phyloP scores from a whole-genome alignment of 2,888 invertebrate genomes.

The Ochropacha duplaris region DNA sequence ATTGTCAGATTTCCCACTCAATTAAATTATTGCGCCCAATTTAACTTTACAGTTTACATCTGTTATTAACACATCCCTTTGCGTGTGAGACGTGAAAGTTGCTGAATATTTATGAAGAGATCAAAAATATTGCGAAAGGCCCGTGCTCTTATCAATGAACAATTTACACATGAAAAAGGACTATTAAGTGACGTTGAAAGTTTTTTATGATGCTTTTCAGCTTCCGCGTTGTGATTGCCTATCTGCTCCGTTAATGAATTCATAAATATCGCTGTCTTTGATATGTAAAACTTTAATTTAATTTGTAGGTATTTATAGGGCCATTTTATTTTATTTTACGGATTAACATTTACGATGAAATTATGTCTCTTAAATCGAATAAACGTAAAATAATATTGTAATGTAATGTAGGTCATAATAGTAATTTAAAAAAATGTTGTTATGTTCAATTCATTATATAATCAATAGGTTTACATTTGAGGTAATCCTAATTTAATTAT shows the following conservation, averaged over 20 bases:
- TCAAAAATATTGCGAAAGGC: constrained; percentile 50
- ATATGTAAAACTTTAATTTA: constrained; percentile 41
- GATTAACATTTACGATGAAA: background rate
- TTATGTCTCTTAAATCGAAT: background rate
- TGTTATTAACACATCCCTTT: constrained; percentile 49
- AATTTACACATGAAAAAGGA: constrained; percentile 52
- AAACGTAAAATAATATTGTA: background rate
- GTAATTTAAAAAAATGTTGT: no score
- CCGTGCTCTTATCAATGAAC: constrained; percentile 49
- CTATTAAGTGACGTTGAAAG: constrained; percentile 62
- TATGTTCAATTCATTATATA: no score
- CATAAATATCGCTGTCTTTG: constrained; percentile 51
- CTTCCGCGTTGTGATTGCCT: constrained; percentile 38
- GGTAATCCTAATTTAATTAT: background rate
- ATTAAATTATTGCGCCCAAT: constrained; percentile 36
- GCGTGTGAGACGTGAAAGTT: constrained; percentile 64
- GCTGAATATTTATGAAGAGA: constrained; percentile 70
- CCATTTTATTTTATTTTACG: background rate
- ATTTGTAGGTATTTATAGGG: background rate
- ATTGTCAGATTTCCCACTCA: constrained; percentile 37
- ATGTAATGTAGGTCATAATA: no score
- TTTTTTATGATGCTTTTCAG: constrained; percentile 52
- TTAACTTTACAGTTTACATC: constrained; percentile 38
- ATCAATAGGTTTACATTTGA: background rate
- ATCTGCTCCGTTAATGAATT: constrained; percentile 36